Evolutionary conservation across 2,113 vertebrate genomes (phyloP), one percentile per base, ranked within the genome.

Genomic region (Callocephalon fimbriatum): DNA sequence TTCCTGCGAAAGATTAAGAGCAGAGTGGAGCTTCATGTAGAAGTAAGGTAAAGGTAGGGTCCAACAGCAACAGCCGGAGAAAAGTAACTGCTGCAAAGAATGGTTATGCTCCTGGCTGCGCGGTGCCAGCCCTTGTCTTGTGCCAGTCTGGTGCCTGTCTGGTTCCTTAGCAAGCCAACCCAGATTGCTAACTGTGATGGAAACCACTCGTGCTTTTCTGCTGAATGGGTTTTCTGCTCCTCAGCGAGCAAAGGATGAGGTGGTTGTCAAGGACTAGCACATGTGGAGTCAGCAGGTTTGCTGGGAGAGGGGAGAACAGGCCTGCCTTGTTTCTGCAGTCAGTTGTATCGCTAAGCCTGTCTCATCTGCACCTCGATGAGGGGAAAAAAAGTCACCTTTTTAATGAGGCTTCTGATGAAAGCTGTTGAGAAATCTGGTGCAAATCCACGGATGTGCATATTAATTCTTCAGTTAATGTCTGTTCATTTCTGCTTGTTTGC

Each of bases 261-360:
- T 72, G 58, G 35, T 48, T 35, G 9, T 56, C 50, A 54, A 50
- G 78, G 37, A 42, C 0, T 7, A 54, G 56, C 1, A 2, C 7
- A 14, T 0, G 1, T 47, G 63, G 59, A 38, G 9, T 12, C 37
- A 12, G 63, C 38, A 93, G 38, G 67, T 3, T 51, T 42, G 53
- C 32, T 44, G 20, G 32, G 54, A 53, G 35, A 22, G 7, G 17
- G 15, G 16, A 23, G 7, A 65, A 73, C 9, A 65, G 23, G 53
- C 31, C n/a, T 61, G 88, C 45, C 27, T 70, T 21, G 20, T 32
- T 82, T 42, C 51, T 66, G 26, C 18, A 16, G 21, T 32, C 37
- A 27, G 9, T 35, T 35, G n/a, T 26, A 5, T 27, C 0, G 0
- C 61, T 87, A 29, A 71, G 9, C 61, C 15, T 27, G 6, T 47